Percentiles rank a stretch among this genome's conserved stretches.
Conservation (phyloP, 2,797 vertebrate genomes). For the Poecilia wingei region DNA sequence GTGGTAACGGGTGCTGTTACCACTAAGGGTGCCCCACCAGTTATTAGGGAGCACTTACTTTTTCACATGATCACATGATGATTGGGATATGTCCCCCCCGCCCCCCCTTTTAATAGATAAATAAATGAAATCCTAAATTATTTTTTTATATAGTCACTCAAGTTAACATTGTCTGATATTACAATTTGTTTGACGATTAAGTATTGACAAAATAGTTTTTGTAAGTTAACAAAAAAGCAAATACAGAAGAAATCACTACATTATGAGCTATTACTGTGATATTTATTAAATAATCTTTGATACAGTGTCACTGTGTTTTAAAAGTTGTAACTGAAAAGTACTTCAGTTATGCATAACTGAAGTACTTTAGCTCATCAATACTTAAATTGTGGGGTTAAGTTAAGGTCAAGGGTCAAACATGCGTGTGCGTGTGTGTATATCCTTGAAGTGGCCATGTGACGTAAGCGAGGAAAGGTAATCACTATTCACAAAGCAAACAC, state of each 20-base stretch:
- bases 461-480: conserved; percentile 63
- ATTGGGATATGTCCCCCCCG: not conserved
- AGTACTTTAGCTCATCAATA: conserved; percentile 23
- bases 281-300: conserved; percentile 11
- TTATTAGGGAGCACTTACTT: not conserved
- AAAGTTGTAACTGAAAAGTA: too few species aligned
- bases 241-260: not conserved
- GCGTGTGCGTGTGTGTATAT: conserved; percentile 19
- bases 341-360: not conserved
- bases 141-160: not conserved
- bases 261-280: conserved; percentile 7
- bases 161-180: not conserved
- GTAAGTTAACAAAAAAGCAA: not conserved
- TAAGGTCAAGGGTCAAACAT: conserved; percentile 31
- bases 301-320: too few species aligned
- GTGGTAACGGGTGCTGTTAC: not conserved
- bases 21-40: not conserved
- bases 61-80: not conserved
- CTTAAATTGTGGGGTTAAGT: conserved; percentile 32
- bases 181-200: not conserved
- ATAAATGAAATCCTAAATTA: too few species aligned
- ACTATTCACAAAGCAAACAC: conserved; percentile 74
- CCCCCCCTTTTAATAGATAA: too few species aligned
- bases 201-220: not conserved
- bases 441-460: conserved; percentile 45